Evolutionary conservation across 2,888 invertebrate genomes (phyloP), one percentile per base, ranked within the genome.

Genomic region (Apamea anceps): DNA sequence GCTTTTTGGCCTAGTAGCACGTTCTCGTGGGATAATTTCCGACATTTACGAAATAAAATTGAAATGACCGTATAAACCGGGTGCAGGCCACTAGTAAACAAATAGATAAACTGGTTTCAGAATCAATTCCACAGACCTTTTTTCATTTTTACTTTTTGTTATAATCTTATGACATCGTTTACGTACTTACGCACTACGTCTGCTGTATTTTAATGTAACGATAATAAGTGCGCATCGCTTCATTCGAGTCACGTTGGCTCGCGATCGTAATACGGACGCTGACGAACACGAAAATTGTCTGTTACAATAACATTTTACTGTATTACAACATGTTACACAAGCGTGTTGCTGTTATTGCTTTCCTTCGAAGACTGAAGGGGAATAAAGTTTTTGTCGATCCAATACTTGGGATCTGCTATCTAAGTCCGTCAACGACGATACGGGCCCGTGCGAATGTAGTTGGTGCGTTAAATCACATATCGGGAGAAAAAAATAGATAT

Each of bases 261-360:
- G 62, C 67, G 81, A 75, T 86, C 76, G 81, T 84, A 84, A 79
- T 86, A 80, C 80, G 80, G 67, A 73, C n/a, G 77, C 84, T 80
- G 84, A 88, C 77, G 76, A 71, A 74, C 77, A 73, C 79, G 72
- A 86, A 79, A 82, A 81, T 80, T 81, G 78, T 86, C 72, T 78
- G 85, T 75, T 77, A 79, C 79, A 85, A 62, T 85, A 84, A 84
- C 84, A 48, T 85, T 87, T 81, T 80, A 87, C 65, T 85, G 66
- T 77, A 63, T 77, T 72, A 79, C 86, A 85, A 71, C 75, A 77
- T 86, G 87, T 87, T 84, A 66, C 85, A 75, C 15, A 32, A 21
- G n/a, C 54, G 57, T 67, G 72, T 62, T 67, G 68, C 28, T 76
- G 60, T 76, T 84, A 82, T 81, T 81, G 54, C 62, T 76, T 82